Evolutionary conservation across 2,888 invertebrate species (phyloP).

Genomic region (Spodoptera picta): DNA sequence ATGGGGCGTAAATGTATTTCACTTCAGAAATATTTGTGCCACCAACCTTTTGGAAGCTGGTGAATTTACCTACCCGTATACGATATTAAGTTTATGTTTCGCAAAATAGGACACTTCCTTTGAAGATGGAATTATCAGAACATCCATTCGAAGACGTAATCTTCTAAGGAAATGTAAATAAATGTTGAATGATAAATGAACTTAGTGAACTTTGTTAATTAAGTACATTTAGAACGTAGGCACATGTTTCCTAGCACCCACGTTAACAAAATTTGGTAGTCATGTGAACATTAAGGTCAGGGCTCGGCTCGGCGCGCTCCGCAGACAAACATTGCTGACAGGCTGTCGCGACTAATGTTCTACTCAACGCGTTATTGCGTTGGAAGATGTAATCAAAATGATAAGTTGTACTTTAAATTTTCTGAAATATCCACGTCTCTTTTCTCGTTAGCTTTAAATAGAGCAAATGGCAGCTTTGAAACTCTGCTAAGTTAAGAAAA

Average conservation of each 20-base stretch:
- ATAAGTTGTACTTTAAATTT: slow-evolving; percentile 30
- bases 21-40: slow-evolving; percentile 13
- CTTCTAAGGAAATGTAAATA: slow-evolving; percentile 16
- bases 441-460: not conserved
- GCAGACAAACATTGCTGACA: slow-evolving; percentile 36
- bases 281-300: slow-evolving; percentile 41
- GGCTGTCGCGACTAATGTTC: slow-evolving; percentile 39
- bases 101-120: slow-evolving; percentile 6
- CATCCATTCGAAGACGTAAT: no score
- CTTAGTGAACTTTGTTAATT: slow-evolving; percentile 47
- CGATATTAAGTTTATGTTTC: slow-evolving; percentile 10
- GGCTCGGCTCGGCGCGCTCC: slow-evolving; percentile 25
- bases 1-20: slow-evolving; percentile 11
- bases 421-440: slow-evolving; percentile 2
- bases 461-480: not conserved
- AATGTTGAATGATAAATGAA: slow-evolving; percentile 43
- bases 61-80: not conserved
- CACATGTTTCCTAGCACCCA: slow-evolving; percentile 30
- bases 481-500: no score
- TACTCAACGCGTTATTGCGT: slow-evolving; percentile 19
- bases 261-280: slow-evolving; percentile 37
- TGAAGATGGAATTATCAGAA: slow-evolving; percentile 3
- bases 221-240: slow-evolving; percentile 36
- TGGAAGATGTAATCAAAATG: slow-evolving; percentile 30
- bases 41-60: slow-evolving; percentile 18